phyloP scores from a whole-genome alignment of 2,888 invertebrate species.

The Keiferia lycopersicella region DNA sequence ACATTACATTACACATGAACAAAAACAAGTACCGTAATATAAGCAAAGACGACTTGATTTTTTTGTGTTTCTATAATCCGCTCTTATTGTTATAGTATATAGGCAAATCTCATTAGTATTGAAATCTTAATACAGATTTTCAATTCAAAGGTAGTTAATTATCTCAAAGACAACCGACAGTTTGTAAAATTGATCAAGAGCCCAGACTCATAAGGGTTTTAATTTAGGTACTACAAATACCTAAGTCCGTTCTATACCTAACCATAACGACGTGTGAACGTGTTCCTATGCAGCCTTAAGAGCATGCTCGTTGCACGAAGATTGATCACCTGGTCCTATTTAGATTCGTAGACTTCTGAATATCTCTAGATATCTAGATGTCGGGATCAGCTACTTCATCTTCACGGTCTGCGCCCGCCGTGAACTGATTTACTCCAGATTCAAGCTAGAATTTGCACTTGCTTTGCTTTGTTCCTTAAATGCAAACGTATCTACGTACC shows the following conservation, averaged over 20 bases:
- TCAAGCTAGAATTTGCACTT: background rate
- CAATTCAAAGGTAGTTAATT: no score
- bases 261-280: conserved; percentile 22
- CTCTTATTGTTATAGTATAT: no score
- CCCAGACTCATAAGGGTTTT: background rate
- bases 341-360: conserved; percentile 3
- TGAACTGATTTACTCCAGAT: conserved; percentile 5
- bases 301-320: conserved; percentile 8
- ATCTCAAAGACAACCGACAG: no score
- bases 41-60: no score
- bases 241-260: background rate
- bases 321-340: conserved; percentile 12
- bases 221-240: background rate
- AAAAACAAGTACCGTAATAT: no score
- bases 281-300: conserved; percentile 33
- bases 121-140: no score
- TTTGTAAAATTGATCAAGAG: background rate
- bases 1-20: no score
- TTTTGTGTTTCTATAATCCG: no score
- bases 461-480: conserved; percentile 28
- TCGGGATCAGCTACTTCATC: background rate
- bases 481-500: no score
- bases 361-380: conserved; percentile 7
- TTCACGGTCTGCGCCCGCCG: conserved; percentile 2
- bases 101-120: no score